phyloP scores from a whole-genome alignment of 2,113 vertebrate species.

The Copsychus sechellarum region DNA sequence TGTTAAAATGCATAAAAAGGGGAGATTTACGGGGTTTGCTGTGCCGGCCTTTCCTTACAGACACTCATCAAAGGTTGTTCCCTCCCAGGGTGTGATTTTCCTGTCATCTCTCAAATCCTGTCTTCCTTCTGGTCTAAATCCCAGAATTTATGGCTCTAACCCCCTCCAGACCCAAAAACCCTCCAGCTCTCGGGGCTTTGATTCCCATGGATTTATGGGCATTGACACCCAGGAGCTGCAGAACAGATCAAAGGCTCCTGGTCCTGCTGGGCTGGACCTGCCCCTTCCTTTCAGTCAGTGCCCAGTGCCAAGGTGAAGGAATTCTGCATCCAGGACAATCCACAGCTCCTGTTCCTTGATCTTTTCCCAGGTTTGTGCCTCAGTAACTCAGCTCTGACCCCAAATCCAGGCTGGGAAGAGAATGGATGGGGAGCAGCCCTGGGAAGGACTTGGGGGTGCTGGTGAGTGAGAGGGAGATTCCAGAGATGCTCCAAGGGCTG shows the following conservation, averaged over 20 bases:
- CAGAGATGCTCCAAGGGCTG: not conserved
- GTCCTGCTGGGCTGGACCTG: not conserved
- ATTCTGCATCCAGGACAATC: not conserved
- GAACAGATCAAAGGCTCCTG: not conserved
- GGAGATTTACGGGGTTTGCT: constrained; percentile 20
- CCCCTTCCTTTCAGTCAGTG: not conserved
- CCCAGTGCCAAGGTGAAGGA: not conserved
- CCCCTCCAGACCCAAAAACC: not conserved
- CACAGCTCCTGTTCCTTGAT: not conserved
- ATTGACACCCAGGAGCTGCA: not conserved
- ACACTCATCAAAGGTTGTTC: not conserved
- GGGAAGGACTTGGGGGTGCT: not conserved
- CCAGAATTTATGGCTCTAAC: not conserved
- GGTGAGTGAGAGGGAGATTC: not conserved
- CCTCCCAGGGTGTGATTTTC: not conserved
- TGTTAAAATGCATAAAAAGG: not conserved
- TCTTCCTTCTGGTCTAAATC: not conserved
- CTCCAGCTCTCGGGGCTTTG: not conserved
- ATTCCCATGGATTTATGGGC: not conserved
- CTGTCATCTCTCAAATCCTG: not conserved
- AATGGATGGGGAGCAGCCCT: not conserved
- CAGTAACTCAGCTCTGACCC: not conserved
- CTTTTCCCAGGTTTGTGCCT: not conserved
- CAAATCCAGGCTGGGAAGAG: not conserved
- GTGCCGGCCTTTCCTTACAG: not conserved